Base-by-base conservation (phyloP, 1,140 invertebrate genomes). In the Nebria ingens region DNA sequence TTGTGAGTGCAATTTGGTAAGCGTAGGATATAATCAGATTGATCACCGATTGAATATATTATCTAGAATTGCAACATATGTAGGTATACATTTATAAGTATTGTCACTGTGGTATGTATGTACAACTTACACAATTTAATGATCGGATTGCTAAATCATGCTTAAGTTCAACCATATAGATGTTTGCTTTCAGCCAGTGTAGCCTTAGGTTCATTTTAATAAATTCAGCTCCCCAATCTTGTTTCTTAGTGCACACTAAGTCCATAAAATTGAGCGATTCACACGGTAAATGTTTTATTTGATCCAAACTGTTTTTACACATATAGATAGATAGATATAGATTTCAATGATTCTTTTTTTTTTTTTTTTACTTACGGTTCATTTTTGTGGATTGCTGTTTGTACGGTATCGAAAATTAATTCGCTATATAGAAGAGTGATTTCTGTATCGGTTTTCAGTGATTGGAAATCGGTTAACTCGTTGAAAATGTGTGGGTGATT, bases 381-480 rank as follows among this genome's bases (percentile, higher is more conserved):
- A 13, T 50, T 55, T 40, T 69, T 45, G 17, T 17, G 9, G 3
- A 45, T 9, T 12, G 9, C 3, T 9, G 3, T 17, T 17, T 45
- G 40, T 4, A 45, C 40, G 17, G 6, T 17, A 17, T 45, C 40
- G 17, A 45, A 45, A 17, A 45, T 67, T 40, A 86, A 69, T 73
- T 86, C 85, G 54, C 80, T 79, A 62, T 75, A 81, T 12, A 85
- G 64, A 19, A 86, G 66, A 58, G 81, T 82, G 61, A 77, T 77
- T 62, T 75, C 69, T 12, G 75, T 73, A 66, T 81, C 82, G 52
- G 76, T 70, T 51, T 76, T 66, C 2, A 83, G 61, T 40, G 78
- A 70, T 45, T 73, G 64, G 57, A 73, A 68, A 59, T 77, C 70
- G 22, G 76, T 68, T 52, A 71, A 66, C 54, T 69, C 66, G 56